Conservation (phyloP, 1,140 invertebrate genomes). For the Drosophila tani region DNA sequence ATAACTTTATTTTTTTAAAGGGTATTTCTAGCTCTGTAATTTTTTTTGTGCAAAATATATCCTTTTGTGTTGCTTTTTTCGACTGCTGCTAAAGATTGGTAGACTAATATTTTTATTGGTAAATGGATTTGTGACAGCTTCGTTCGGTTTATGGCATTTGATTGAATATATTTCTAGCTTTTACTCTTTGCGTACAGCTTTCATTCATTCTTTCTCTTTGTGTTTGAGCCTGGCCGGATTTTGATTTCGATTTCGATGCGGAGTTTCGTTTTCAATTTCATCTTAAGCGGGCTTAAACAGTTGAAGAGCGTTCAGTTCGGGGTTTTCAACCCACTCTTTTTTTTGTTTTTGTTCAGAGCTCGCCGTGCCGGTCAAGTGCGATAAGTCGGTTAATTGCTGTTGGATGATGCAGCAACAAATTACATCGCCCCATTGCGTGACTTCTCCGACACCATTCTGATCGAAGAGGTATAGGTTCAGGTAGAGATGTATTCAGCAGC, state of each 20-base stretch:
- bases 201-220: conserved; percentile 21
- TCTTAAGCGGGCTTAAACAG: conserved; percentile 53
- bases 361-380: conserved; percentile 57
- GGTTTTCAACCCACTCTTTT: conserved; percentile 21
- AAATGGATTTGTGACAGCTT: conserved; percentile 72
- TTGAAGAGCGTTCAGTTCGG: conserved; percentile 3
- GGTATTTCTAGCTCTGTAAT: not conserved
- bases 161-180: conserved; percentile 56
- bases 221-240: conserved; percentile 5
- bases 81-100: conserved; percentile 13
- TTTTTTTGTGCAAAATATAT: not conserved
- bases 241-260: conserved; percentile 27
- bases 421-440: conserved; percentile 50
- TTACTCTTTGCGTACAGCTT: conserved; percentile 17
- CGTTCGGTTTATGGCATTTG: conserved; percentile 61
- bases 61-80: conserved; percentile 2
- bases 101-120: conserved; percentile 73
- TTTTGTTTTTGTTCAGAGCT: conserved; percentile 5
- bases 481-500: conserved; percentile 9
- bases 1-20: not conserved
- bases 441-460: conserved; percentile 61
- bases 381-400: conserved; percentile 69
- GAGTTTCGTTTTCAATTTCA: conserved; percentile 50
- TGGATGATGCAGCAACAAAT: conserved; percentile 62
- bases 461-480: conserved; percentile 1